phyloP scores from a whole-genome alignment of 1,140 invertebrate genomes.

The Brachionus sp. region DNA sequence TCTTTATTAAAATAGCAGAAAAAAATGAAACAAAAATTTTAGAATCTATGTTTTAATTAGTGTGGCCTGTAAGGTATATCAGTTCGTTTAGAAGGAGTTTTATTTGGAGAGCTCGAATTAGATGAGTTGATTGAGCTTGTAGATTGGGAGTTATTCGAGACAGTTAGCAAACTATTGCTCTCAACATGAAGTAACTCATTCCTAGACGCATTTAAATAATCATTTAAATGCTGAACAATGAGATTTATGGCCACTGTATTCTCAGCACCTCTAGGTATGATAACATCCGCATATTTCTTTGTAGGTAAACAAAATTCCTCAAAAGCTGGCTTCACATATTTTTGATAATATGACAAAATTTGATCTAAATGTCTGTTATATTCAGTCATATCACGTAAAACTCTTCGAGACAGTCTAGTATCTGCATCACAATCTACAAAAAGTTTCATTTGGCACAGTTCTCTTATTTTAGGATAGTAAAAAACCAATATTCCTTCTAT shows the following conservation, averaged over 20 bases:
- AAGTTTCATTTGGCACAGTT: conserved; percentile 64
- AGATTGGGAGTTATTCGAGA: conserved; percentile 10
- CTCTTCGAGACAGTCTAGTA: conserved; percentile 29
- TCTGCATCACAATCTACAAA: conserved; percentile 46
- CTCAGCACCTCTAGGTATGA: conserved; percentile 93
- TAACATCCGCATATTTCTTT: conserved; percentile 99
- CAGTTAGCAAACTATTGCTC: background rate
- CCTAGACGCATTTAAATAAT: conserved; percentile 68
- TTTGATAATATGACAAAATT: conserved; percentile 92
- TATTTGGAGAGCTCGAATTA: background rate
- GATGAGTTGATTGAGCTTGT: background rate
- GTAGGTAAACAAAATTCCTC: conserved; percentile 99
- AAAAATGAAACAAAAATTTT: background rate
- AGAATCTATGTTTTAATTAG: background rate
- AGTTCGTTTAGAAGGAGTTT: conserved; percentile 18
- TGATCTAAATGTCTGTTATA: conserved; percentile 85
- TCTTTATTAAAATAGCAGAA: background rate
- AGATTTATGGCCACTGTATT: conserved; percentile 97
- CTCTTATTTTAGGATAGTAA: conserved; percentile 87
- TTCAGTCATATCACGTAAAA: conserved; percentile 88
- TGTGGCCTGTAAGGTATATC: conserved; percentile 39
- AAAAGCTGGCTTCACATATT: conserved; percentile 95
- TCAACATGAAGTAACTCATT: background rate
- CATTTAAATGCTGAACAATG: conserved; percentile 96
- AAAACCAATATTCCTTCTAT: conserved; percentile 97